Percentiles rank a stretch among this genome's conserved stretches.
Evolutionary conservation across 1,140 invertebrate species (phyloP).

Genomic region (Zaprionus taronus): DNA sequence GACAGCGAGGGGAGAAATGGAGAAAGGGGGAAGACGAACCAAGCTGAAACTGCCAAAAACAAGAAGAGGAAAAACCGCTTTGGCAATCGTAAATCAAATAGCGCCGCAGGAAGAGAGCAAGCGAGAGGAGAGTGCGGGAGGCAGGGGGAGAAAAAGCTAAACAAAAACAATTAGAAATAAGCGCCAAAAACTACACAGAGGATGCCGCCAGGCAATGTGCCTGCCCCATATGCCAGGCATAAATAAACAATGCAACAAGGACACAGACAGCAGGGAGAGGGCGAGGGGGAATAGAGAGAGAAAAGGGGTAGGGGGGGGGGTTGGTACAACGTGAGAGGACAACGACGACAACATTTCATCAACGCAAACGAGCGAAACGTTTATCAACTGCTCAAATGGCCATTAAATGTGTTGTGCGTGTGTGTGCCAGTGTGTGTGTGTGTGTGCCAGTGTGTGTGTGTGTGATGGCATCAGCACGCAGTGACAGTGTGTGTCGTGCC

Average conservation of each 20-base stretch:
- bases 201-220: constrained; percentile 34
- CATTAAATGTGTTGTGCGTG: constrained; percentile 81
- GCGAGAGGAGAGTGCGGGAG: background rate
- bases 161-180: constrained; percentile 82
- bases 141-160: constrained; percentile 50
- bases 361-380: constrained; percentile 82
- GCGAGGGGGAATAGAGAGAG: background rate
- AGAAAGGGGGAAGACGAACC: background rate
- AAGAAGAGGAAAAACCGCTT: constrained; percentile 8
- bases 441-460: constrained; percentile 8
- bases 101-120: constrained; percentile 27
- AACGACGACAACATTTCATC: constrained; percentile 79
- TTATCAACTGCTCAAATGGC: constrained; percentile 84
- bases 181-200: constrained; percentile 71
- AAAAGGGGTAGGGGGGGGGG: too few species aligned
- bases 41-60: constrained; percentile 36
- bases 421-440: constrained; percentile 25
- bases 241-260: constrained; percentile 79
- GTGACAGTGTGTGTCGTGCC: constrained; percentile 21
- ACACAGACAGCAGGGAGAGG: constrained; percentile 5
- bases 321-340: constrained; percentile 20
- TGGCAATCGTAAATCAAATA: constrained; percentile 66
- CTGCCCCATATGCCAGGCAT: constrained; percentile 68
- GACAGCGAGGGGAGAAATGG: too few species aligned
- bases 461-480: constrained; percentile 3